Conservation (phyloP, 2,888 invertebrate genomes). For the Tiliacea citrago region DNA sequence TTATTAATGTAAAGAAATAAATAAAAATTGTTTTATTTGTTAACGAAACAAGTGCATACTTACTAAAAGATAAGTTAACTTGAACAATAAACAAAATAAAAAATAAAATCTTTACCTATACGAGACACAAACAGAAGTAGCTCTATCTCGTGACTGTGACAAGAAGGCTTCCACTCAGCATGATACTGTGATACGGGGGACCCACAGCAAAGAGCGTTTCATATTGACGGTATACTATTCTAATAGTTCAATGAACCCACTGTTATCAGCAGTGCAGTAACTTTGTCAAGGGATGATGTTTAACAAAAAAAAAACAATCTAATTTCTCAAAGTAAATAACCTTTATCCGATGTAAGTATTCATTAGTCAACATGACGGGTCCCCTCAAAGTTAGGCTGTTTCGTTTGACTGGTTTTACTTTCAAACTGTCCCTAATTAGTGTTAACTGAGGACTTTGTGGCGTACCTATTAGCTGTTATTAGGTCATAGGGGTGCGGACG, state of each 20-base stretch:
- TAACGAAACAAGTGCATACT: not conserved
- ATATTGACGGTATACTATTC: not conserved
- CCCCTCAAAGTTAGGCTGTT: conserved; percentile 19
- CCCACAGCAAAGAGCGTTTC: not conserved
- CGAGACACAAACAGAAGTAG: not conserved
- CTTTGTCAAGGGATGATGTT: too few species aligned
- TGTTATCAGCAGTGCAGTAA: not conserved
- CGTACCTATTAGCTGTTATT: conserved; percentile 37
- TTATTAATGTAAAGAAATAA: not conserved
- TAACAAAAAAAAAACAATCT: not conserved
- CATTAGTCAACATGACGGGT: conserved; percentile 9
- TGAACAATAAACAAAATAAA: too few species aligned
- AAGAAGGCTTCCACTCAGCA: not conserved
- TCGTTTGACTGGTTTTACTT: conserved; percentile 38
- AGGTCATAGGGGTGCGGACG: conserved; percentile 47
- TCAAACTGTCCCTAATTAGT: conserved; percentile 52
- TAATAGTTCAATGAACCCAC: not conserved
- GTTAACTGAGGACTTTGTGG: conserved; percentile 40
- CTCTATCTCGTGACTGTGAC: not conserved
- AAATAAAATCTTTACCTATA: not conserved
- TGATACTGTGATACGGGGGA: not conserved
- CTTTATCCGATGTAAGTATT: not conserved
- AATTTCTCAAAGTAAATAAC: not conserved
- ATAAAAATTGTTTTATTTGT: not conserved
- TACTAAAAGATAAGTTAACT: not conserved